Evolutionary conservation across 2,888 invertebrate genomes (phyloP), one percentile per base, ranked within the genome.

Genomic region (Candidula unifasciata): DNA sequence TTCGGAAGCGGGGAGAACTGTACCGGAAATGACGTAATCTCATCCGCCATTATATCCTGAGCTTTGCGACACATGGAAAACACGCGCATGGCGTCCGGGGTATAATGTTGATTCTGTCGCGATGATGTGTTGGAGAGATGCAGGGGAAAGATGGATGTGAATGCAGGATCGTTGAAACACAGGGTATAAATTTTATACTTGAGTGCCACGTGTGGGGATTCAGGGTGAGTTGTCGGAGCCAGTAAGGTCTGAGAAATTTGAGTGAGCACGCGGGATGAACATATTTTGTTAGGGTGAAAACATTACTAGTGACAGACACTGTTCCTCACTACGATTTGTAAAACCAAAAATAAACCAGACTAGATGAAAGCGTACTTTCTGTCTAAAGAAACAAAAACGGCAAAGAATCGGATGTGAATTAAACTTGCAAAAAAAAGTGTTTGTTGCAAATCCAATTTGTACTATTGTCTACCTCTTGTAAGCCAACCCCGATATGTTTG

Each of bases 21-120:
- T 66, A 80, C 80, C 44, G 80, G 80, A 80, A 80, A n/a, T 80
- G 80, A 80, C 80, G 80, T 68, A 44, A 69, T 37, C 68, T 10
- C 69, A 54, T 71, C 81, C 71, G 71, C 71, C 71, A 71, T 71
- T 35, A 69, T 69, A 57, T 27, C 69, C 44, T 30, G 68, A 57
- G 27, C 18, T 68, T 33, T 21, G 21, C 10, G 80, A 30, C 68
- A 54, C 52, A 68, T 16, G 80, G 52, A 33, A 44, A 44, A 44
- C 68, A 54, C 80, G 24, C 54, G 64, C 37, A 37, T 64, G 24
- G 78, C 27, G 21, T 35, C 44, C 35, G 57, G 3, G 21, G 52
- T 30, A 80, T 37, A 30, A 79, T 27, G 78, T n/a, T 27, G 76
- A 27, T 16, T n/a, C 1, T 6, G 57, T 3, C 21, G 33, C 5